Base-by-base conservation (phyloP, 2,888 invertebrate genomes). In the Hetaerina titia region DNA sequence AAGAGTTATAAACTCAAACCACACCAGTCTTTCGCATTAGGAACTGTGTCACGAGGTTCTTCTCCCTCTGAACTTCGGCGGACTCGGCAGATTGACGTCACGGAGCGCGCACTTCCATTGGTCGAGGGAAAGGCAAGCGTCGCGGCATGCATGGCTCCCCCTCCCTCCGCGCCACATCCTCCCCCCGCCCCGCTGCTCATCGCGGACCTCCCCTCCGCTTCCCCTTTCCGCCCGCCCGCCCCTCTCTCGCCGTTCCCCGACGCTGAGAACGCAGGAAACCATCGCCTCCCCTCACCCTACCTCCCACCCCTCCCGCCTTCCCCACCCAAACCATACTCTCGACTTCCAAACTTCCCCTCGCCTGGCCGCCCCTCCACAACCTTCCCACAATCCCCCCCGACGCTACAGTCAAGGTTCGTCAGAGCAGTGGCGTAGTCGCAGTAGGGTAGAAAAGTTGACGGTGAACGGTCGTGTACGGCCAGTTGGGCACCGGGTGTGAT, bases 31-130 rank as follows among this genome's bases (percentile, higher is more conserved):
- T 15, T 63, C 92, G 56, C 92, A 92, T 64, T 64, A 92, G 92
- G 92, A 92, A 92, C 92, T 92, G 92, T 92, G 92, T 92, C 92
- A 92, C 92, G 92, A 92, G 92, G 92, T 92, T 92, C 89, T 56
- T 15, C 69, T 45, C 74, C 45, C 74, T 64, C 64, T 60, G 11
- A n/a, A 57, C 57, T 58, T 56, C 64, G 81, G 81, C 81, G 81
- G 25, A 22, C 69, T 56, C 69, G n/a, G 69, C 56, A 22, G 69
- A 69, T 92, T 92, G 92, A 92, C 92, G 92, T 92, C 92, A 92
- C 56, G 56, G 45, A 31, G 45, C 69, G 56, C 69, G 69, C n/a
- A 31, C 92, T 92, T 56, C 74, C 92, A 92, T 92, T 92, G 92
- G 92, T 25, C 64, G 92, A 92, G 92, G 92, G 63, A 64, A 69